Conservation (phyloP, 1,140 invertebrate genomes). For the Plectus sambesii region DNA sequence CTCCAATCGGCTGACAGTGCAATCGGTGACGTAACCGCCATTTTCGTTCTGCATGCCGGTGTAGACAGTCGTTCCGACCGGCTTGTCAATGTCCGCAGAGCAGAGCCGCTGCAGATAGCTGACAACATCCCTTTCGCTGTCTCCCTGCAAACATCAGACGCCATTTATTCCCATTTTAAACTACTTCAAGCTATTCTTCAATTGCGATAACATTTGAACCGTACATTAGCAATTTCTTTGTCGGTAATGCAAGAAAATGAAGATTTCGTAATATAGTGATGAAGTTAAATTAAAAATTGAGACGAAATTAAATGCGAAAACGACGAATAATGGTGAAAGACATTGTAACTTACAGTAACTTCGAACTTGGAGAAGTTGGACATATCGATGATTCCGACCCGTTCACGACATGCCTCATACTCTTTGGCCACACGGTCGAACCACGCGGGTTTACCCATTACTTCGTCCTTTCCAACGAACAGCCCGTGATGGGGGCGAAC, state of each 20-base stretch:
- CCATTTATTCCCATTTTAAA: no score
- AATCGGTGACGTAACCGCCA: constrained; percentile 97
- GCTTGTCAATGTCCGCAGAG: constrained; percentile 89
- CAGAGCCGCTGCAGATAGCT: constrained; percentile 81
- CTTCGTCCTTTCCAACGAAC: constrained; percentile 36
- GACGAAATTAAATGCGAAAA: no score
- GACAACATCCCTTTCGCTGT: constrained; percentile 83
- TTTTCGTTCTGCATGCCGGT: constrained; percentile 92
- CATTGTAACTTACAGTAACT: constrained; percentile 61
- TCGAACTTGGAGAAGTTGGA: constrained; percentile 96
- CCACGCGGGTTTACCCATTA: constrained; percentile 69
- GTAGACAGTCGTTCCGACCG: constrained; percentile 84
- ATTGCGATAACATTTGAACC: no score
- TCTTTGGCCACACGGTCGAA: constrained; percentile 76
- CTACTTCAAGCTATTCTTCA: no score
- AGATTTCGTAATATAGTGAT: no score
- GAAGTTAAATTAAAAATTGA: no score
- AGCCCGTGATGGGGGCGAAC: constrained; percentile 27
- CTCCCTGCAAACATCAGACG: no score
- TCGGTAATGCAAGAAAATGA: no score
- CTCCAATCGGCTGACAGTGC: constrained; percentile 75
- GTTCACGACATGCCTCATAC: constrained; percentile 84
- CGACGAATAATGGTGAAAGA: constrained; percentile 3
- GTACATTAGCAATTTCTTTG: no score
- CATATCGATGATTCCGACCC: constrained; percentile 85